Conservation (phyloP, 2,888 invertebrate genomes). For the Cryptocephalus moraei region DNA sequence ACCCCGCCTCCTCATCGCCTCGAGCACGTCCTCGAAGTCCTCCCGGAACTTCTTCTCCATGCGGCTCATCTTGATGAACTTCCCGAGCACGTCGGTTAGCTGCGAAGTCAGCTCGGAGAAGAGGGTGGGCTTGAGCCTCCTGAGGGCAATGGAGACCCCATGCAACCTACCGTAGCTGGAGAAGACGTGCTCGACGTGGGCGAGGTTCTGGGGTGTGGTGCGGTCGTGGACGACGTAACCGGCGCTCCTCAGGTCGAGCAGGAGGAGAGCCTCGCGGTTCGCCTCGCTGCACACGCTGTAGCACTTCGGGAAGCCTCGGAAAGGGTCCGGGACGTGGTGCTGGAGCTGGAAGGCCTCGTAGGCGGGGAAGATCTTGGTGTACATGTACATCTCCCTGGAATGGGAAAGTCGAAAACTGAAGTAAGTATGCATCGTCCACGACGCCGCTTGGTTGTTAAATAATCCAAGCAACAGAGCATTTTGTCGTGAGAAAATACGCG, state of each 20-base stretch:
- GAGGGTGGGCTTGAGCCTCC: conserved; percentile 13
- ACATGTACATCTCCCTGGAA: conserved; percentile 18
- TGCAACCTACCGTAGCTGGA: conserved; percentile 20
- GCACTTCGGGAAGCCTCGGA: conserved; percentile 17
- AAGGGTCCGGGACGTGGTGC: conserved; percentile 7
- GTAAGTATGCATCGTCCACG: too few relatives aligned
- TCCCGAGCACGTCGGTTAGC: conserved; percentile 16
- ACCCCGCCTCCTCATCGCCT: conserved; percentile 10
- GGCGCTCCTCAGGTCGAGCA: conserved; percentile 19
- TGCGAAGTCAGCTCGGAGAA: conserved; percentile 16
- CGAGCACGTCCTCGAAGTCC: conserved; percentile 11
- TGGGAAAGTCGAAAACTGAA: too few relatives aligned
- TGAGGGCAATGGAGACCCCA: conserved; percentile 19
- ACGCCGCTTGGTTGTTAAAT: too few relatives aligned
- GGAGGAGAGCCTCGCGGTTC: conserved; percentile 20
- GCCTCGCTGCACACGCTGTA: conserved; percentile 17
- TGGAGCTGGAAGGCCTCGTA: conserved; percentile 15
- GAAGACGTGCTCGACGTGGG: conserved; percentile 19
- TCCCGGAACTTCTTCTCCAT: conserved; percentile 9
- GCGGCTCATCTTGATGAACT: conserved; percentile 13
- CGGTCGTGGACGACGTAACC: conserved; percentile 22
- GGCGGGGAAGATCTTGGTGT: conserved; percentile 18
- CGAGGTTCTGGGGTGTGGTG: conserved; percentile 20
- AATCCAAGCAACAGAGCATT: too few relatives aligned
- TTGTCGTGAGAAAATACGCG: too few relatives aligned